A percentile compares a stretch with the other conserved stretches of the same genome.
These are phyloP conservation scores for Himalopsyche kuldschensis DNA, from an alignment of 2,888 invertebrate species.

Conservation along the genomic window DNA sequence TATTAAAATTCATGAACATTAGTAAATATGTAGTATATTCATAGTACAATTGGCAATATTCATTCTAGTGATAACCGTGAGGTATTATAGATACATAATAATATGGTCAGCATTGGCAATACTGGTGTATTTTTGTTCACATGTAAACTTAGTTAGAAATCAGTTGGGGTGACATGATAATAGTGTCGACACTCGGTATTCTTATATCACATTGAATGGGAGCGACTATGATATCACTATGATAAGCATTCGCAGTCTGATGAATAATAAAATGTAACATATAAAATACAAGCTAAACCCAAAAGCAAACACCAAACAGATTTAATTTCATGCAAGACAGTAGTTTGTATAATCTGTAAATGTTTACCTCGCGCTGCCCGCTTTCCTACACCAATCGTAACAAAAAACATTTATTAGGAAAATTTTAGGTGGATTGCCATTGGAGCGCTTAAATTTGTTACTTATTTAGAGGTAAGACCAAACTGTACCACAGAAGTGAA, in stretches of 20 bases:
- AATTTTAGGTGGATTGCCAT: not conserved
- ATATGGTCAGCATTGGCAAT: too few relatives aligned
- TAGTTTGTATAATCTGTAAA: slow-evolving; percentile 44
- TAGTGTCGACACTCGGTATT: not conserved
- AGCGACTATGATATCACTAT: not conserved
- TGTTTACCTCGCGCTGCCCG: slow-evolving; percentile 72
- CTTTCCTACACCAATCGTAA: slow-evolving; percentile 64
- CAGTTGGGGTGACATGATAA: not conserved
- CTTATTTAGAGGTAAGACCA: too few relatives aligned
- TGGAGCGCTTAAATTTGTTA: too few relatives aligned
- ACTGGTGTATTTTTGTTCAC: too few relatives aligned
- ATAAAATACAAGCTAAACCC: slow-evolving; percentile 30
- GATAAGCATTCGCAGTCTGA: not conserved
- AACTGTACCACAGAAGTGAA: too few relatives aligned
- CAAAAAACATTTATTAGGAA: slow-evolving; percentile 48
- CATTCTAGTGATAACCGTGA: too few relatives aligned
- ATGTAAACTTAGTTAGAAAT: too few relatives aligned
- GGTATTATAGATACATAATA: too few relatives aligned
- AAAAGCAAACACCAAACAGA: slow-evolving; percentile 37
- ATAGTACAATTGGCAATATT: too few relatives aligned
- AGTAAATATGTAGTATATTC: too few relatives aligned
- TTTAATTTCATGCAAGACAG: slow-evolving; percentile 31
- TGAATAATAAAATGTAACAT: not conserved
- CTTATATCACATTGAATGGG: not conserved
- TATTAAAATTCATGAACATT: too few relatives aligned